These are phyloP conservation scores for Pelochelys cantorii DNA, from an alignment of 2,797 vertebrate species.

Conservation along the genomic window DNA sequence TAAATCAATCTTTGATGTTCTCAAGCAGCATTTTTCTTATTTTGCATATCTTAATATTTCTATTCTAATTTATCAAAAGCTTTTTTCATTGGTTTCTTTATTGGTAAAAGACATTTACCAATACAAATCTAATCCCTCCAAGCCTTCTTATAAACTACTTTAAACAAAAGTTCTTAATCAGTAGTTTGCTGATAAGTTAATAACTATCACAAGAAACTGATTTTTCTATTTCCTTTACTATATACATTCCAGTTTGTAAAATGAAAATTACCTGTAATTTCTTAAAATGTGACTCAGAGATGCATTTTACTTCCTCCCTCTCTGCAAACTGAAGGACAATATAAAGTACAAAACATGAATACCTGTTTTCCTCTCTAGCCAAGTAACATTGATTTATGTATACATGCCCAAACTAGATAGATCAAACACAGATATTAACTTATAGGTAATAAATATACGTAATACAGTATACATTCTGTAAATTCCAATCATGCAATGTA, in stretches of 20 bases:
- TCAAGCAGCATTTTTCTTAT: neutral
- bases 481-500: neutral
- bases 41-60: neutral
- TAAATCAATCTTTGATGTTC: neutral
- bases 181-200: too few relatives aligned
- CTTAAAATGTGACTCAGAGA: neutral
- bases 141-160: neutral
- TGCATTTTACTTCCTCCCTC: neutral
- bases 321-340: neutral
- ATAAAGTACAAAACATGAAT: neutral
- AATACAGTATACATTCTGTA: neutral
- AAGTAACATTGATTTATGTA: neutral
- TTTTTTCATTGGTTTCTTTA: neutral
- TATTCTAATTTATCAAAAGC: neutral
- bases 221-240: neutral
- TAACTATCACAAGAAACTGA: too few relatives aligned
- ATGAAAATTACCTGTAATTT: neutral
- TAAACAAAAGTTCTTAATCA: neutral
- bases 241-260: neutral
- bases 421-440: neutral
- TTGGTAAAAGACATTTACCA: neutral
- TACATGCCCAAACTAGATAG: neutral
- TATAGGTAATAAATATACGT: rapidly evolving
- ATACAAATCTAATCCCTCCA: neutral
- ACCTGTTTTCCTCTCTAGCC: neutral